These are phyloP conservation scores for Athalia rosae DNA, from an alignment of 2,888 invertebrate genomes.

Conservation along the genomic window DNA sequence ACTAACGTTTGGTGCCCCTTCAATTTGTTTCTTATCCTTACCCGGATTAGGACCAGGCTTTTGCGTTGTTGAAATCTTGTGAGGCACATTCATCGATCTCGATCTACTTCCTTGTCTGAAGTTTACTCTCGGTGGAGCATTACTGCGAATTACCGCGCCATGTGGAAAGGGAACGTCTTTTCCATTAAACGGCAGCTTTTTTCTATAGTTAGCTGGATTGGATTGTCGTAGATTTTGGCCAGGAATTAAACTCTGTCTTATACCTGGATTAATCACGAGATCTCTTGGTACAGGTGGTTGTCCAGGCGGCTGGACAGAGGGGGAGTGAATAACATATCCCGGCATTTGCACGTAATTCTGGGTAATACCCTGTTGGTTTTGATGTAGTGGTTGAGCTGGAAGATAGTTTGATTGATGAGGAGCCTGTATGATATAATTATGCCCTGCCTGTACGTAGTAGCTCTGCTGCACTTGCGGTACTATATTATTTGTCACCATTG, in stretches of 20 bases:
- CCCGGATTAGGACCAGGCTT: not conserved
- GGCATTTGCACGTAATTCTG: slow-evolving; percentile 41
- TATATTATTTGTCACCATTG: slow-evolving; percentile 45
- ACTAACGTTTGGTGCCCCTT: not conserved
- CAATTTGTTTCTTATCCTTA: not conserved
- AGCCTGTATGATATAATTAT: slow-evolving; percentile 58
- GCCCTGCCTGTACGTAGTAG: slow-evolving; percentile 60
- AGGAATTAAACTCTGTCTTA: slow-evolving; percentile 12
- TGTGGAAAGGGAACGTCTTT: slow-evolving; percentile 50
- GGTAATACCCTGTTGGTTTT: slow-evolving; percentile 32
- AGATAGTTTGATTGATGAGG: slow-evolving; percentile 35
- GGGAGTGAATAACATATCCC: slow-evolving; percentile 29
- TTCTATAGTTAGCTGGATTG: slow-evolving; percentile 15
- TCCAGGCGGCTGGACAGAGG: not conserved
- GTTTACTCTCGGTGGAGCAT: slow-evolving; percentile 45
- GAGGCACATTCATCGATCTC: slow-evolving; percentile 12
- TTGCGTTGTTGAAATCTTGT: not conserved
- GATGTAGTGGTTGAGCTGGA: slow-evolving; percentile 28
- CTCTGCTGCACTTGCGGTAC: slow-evolving; percentile 54
- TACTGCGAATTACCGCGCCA: slow-evolving; percentile 57
- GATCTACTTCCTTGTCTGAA: slow-evolving; percentile 34
- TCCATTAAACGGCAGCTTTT: slow-evolving; percentile 10
- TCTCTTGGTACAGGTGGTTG: slow-evolving; percentile 23
- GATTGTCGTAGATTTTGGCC: slow-evolving; percentile 3
- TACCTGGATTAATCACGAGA: slow-evolving; percentile 35